These are phyloP conservation scores for Amorpha juglandis DNA, from an alignment of 2,888 invertebrate species.

Conservation along the genomic window DNA sequence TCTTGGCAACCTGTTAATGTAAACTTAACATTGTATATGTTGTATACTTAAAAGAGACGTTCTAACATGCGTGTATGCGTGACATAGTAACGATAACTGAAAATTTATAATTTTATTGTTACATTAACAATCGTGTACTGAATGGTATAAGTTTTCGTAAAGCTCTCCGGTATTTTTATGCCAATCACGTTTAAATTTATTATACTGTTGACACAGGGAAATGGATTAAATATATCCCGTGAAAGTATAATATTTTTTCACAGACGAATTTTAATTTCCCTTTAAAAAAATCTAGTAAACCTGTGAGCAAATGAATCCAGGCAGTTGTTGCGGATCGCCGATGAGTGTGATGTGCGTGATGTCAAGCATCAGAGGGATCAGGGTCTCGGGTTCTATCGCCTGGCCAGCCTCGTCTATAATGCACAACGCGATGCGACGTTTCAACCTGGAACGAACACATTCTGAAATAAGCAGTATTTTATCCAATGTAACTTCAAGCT, in stretches of 20 bases:
- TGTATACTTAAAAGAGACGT: not conserved
- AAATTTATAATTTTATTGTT: not conserved
- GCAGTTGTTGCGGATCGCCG: constrained; percentile 94
- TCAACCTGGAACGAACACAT: constrained; percentile 52
- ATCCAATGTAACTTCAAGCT: too few species aligned
- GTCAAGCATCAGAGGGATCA: constrained; percentile 91
- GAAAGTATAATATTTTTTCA: not conserved
- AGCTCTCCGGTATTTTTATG: too few species aligned
- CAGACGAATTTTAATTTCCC: too few species aligned
- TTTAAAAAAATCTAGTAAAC: constrained; percentile 57
- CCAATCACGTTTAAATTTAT: too few species aligned
- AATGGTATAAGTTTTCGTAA: not conserved
- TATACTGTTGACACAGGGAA: too few species aligned
- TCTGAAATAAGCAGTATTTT: too few species aligned
- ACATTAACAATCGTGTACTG: too few species aligned
- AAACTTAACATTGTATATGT: not conserved
- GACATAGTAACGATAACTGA: not conserved
- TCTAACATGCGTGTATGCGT: too few species aligned
- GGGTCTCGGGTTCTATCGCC: constrained; percentile 91
- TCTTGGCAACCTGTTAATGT: constrained; percentile 85
- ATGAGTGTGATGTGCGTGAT: constrained; percentile 91
- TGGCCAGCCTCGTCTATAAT: constrained; percentile 96
- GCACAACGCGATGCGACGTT: constrained; percentile 84
- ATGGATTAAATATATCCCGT: not conserved
- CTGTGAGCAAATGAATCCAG: constrained; percentile 90